Base-by-base conservation (phyloP, 2,797 vertebrate genomes). In the Xiphorhynchus erythropygius region DNA sequence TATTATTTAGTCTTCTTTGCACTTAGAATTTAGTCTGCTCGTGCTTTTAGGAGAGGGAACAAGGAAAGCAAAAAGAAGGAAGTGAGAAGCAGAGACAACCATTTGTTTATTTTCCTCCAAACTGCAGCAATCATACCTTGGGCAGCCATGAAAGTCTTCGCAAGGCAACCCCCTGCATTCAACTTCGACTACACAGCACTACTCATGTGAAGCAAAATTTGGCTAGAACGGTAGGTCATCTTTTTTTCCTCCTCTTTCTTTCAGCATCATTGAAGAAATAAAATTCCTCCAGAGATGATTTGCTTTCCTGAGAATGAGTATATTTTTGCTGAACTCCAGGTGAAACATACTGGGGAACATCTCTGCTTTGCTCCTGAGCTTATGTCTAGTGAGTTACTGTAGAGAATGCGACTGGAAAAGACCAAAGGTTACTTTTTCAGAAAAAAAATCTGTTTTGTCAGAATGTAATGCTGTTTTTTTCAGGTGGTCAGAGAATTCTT, bases 111-210 rank as follows among this genome's bases (percentile, higher is more conserved):
- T 69, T 21, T 9, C 2, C 23, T 24, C 44, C 44, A 57, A 86
- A 87, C 30, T 89, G 44, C 73, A 97, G 97, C 22, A 52, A 79
- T 42, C 80, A 55, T 27, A 56, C 70, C 55, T 94, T 98, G 93
- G 97, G 97, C 33, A 97, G 96, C 53, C 97, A 97, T 11, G 96
- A 91, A 77, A 86, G 67, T 41, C 97, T 98, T 81, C 95, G 78
- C 81, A 98, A 98, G 90, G 84, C 94, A 27, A 90, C 46, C 42
- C 69, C 89, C 56, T 74, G 79, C 32, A 39, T 97, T 92, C 96
- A 96, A 28, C 96, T 98, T 74, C 80, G 1, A 30, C 97, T 98
- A 3, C 96, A 95, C 65, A 86, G 16, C 35, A 2, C 57, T 2
- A 30, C 5, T 1, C 41, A 41, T 17, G 1, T 17, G 79, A 91